Percentiles rank a stretch among this genome's conserved stretches.
These are phyloP conservation scores for Pectinophora gossypiella DNA, from an alignment of 1,140 invertebrate genomes.

Conservation along the genomic window DNA sequence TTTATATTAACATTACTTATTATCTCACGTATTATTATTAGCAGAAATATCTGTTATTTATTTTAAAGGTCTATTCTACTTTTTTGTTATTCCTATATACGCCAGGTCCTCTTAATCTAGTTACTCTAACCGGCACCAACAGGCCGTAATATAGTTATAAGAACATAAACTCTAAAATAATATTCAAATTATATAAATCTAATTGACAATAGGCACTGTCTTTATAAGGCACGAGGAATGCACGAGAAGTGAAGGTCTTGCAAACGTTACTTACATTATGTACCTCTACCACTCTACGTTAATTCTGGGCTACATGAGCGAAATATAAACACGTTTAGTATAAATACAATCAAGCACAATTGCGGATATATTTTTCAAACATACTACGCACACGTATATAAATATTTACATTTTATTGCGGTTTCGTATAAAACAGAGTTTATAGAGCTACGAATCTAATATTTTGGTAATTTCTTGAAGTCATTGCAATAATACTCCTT, in stretches of 20 bases:
- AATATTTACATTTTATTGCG: not conserved
- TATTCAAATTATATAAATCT: not conserved
- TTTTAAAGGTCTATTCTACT: too few relatives aligned
- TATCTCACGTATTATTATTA: too few relatives aligned
- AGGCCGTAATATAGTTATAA: too few relatives aligned
- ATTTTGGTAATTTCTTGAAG: not conserved
- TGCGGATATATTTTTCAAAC: not conserved
- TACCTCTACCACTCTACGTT: not conserved
- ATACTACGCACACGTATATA: not conserved
- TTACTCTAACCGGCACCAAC: too few relatives aligned
- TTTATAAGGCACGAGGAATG: conserved; percentile 64
- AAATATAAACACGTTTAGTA: not conserved
- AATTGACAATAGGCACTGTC: not conserved
- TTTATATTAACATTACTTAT: too few relatives aligned
- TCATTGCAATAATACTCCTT: conserved; percentile 62
- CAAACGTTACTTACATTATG: conserved; percentile 7
- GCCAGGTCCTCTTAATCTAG: too few relatives aligned
- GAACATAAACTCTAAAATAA: too few relatives aligned
- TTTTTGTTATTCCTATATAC: too few relatives aligned
- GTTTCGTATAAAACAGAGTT: not conserved
- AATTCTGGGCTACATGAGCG: not conserved
- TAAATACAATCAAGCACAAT: not conserved
- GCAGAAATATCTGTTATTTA: too few relatives aligned
- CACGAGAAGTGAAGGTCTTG: conserved; percentile 31
- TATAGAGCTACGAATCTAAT: too few relatives aligned